Evolutionary conservation across 64 coral and sea anemone genomes (phyloP).

Genomic region (Stichodactyla helianthus): DNA sequence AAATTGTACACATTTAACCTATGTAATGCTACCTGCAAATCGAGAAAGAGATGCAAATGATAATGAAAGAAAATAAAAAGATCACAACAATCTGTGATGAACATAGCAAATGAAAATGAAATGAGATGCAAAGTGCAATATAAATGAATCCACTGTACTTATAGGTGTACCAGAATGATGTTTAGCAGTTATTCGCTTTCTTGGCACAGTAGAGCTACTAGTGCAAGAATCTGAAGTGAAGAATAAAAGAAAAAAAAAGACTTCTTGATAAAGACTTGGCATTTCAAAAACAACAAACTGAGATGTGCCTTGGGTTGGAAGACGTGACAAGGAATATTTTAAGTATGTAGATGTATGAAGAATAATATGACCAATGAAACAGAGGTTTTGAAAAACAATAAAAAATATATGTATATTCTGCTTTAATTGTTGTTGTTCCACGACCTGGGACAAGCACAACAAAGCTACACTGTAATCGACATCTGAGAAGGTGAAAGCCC

Average conservation of each 20-base stretch:
- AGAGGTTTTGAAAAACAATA: no score
- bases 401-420: no score
- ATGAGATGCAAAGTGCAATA: not conserved
- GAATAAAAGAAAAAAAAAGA: not conserved
- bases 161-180: not conserved
- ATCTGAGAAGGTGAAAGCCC: no score
- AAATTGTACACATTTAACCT: no score
- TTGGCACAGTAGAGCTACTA: constrained; percentile 2
- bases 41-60: not conserved
- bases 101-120: not conserved
- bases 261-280: not conserved
- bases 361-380: no score
- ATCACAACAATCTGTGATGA: not conserved
- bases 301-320: not conserved
- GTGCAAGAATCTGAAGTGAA: not conserved
- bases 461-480: no score
- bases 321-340: not conserved
- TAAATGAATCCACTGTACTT: not conserved
- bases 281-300: not conserved
- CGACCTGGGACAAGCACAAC: no score
- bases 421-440: no score
- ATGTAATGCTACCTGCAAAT: no score
- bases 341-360: not conserved
- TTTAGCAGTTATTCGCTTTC: constrained; percentile 10
- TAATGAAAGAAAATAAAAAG: not conserved